Evolutionary conservation across 2,113 vertebrate species (phyloP), one percentile per base, ranked within the genome.

Genomic region (Perca schrenkii): DNA sequence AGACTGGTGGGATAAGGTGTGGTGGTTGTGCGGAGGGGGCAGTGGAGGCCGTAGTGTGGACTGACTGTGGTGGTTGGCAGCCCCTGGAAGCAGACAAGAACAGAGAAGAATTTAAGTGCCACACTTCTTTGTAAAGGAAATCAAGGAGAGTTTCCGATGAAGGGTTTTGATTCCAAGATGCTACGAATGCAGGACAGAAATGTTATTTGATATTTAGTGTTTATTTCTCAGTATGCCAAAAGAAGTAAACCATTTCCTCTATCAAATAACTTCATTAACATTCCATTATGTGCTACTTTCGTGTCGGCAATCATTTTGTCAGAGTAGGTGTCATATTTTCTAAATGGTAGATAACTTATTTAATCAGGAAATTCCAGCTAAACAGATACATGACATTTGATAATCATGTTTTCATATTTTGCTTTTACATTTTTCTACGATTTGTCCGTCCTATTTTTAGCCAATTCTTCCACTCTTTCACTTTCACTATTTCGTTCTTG

Each of bases 1-100:
- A 1, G 98, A 99, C 90, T 94, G 98, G 86, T 99, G 98, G 22
- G 98, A 98, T 81, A 99, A 92, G 1, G 97, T 97, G 89, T 99
- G 98, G 94, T 98, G 97, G 95, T 98, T 98, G 91, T 98, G 98
- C 4, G 98, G 97, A 7, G 98, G 98, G 7, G 98, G 98, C 83
- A 99, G 96, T 12, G 98, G 98, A 0, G 98, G 98, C 90, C 97
- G 94, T 95, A 99, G 95, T 0, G 98, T 99, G 7, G 98, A 96
- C 94, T 99, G 98, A 93, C 96, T 97, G 95, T 98, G 98, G 88
- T 99, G 98, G 86, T 99, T 99, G 69, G 97, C 95, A 90, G 97
- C 97, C 82, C 98, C 98, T 99, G 90, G 43, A 87, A 79, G 49
- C 47, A 63, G 54, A 82, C 47, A 83, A 84, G 12, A 69, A 74